Conservation (phyloP, 2,797 vertebrate genomes). For the Helostoma temminkii region DNA sequence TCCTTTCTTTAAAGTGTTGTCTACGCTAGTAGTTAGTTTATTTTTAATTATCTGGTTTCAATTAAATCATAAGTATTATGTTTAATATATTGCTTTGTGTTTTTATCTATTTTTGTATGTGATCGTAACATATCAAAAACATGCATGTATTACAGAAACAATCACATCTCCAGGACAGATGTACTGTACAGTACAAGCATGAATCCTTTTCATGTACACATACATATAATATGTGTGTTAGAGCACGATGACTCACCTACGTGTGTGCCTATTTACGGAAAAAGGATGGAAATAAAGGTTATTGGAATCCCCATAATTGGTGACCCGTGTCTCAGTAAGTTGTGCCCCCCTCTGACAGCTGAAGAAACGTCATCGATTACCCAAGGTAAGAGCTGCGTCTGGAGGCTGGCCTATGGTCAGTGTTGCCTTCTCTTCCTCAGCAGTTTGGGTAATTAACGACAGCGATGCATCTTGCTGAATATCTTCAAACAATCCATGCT, state of each 20-base stretch:
- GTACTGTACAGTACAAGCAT: rapidly evolving
- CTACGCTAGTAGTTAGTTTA: background rate
- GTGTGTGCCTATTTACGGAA: constrained; percentile 22
- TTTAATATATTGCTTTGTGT: background rate
- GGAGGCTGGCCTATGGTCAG: constrained; percentile 30
- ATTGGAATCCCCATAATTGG: constrained; percentile 63
- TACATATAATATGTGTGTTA: background rate
- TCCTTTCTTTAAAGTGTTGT: constrained; percentile 4
- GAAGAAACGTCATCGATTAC: constrained; percentile 66
- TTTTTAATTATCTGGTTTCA: background rate
- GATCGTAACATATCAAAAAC: no score
- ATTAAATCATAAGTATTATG: no score
- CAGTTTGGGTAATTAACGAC: constrained; percentile 68
- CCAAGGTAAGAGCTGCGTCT: constrained; percentile 63
- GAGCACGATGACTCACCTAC: constrained; percentile 29
- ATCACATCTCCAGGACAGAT: no score
- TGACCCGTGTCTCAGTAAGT: constrained; percentile 56
- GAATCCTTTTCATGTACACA: constrained; percentile 5
- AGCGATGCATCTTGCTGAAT: constrained; percentile 34
- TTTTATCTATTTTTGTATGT: no score
- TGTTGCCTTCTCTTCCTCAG: constrained; percentile 33
- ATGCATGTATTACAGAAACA: no score
- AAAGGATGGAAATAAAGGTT: constrained; percentile 40
- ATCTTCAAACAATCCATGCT: constrained; percentile 61
- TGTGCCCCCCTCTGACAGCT: constrained; percentile 51